Evolutionary conservation across 1,140 invertebrate species (phyloP).

Genomic region (Carcinoscorpius rotundicauda): DNA sequence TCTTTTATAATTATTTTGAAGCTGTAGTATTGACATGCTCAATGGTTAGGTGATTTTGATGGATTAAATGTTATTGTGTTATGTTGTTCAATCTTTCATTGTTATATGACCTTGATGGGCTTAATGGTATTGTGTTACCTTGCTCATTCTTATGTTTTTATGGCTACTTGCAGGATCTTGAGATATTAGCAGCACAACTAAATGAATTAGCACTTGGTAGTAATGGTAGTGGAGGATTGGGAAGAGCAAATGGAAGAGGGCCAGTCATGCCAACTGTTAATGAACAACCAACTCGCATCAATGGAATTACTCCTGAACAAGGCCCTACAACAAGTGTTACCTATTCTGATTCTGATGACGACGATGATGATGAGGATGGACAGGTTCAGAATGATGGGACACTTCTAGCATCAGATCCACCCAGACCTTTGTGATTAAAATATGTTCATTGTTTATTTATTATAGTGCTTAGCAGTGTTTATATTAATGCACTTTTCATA

Average conservation of each 20-base stretch:
- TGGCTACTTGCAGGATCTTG: conserved; percentile 58
- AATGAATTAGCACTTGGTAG: conserved; percentile 65
- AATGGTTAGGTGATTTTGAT: too few species aligned
- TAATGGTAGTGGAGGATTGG: conserved; percentile 24
- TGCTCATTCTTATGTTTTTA: too few species aligned
- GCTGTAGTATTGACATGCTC: too few species aligned
- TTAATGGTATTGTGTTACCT: too few species aligned
- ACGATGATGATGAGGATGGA: conserved; percentile 39
- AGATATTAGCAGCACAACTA: conserved; percentile 80
- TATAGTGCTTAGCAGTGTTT: too few species aligned
- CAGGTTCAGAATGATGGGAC: conserved; percentile 70
- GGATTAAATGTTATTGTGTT: too few species aligned
- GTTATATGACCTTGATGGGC: too few species aligned
- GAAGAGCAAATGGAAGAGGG: conserved; percentile 10
- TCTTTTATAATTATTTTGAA: too few species aligned
- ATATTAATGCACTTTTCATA: too few species aligned
- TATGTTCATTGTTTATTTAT: too few species aligned
- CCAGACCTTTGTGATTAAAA: conserved; percentile 72
- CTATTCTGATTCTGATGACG: conserved; percentile 37
- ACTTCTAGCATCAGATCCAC: conserved; percentile 85
- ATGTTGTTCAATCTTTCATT: too few species aligned
- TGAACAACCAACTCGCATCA: conserved; percentile 14
- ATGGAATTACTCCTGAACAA: conserved; percentile 19
- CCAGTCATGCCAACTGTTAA: conserved; percentile 4
- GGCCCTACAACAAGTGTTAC: conserved; percentile 19